Evolutionary conservation across 1,140 invertebrate species (phyloP), one percentile per base, ranked within the genome.

Genomic region (Pristionchus pacificus): DNA sequence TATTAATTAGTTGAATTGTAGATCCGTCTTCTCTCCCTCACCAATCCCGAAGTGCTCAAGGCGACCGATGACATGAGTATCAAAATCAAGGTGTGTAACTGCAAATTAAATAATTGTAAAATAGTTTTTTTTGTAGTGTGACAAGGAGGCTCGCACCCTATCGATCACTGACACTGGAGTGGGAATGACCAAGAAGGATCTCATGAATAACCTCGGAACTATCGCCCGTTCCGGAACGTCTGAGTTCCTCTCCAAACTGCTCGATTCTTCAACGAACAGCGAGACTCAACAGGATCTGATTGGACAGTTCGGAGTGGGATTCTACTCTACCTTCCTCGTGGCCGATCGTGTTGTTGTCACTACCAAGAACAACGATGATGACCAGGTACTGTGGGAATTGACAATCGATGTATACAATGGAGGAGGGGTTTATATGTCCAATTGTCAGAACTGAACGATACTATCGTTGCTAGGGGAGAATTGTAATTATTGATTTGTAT

Each of bases 181-280:
- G 77, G 97, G 95, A 75, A 99, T 99, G 96, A 98, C 95, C 0
- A 92, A 93, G 81, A 86, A 90, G 70, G 96, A 99, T 84, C 86
- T 99, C 2, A 89, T 98, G 31, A 93, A 92, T 74, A 98, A 99
- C 86, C 87, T 99, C 57, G 97, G 97, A 76, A 99, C 97, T 25
- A 98, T 99, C 77, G 97, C 97, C 24, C 98, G 97, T 84, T 99
- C 97, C 14, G 96, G 97, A 71, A 99, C 97, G 0, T 93, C 93
- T 3, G 97, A 98, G 84, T 99, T 99, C 86, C 87, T 99, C 28
- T 89, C 90, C 24, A 97, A 97, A 86, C 90, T 98, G 87, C 91
- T 93, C 81, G 92, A 93, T 65, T 86, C 87, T 1, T 79, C 84
- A 71, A 72, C 84, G 0, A n/a, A n/a, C n/a, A n/a, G n/a, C n/a